phyloP scores from a whole-genome alignment of 2,797 vertebrate species.

The Merluccius polli region DNA sequence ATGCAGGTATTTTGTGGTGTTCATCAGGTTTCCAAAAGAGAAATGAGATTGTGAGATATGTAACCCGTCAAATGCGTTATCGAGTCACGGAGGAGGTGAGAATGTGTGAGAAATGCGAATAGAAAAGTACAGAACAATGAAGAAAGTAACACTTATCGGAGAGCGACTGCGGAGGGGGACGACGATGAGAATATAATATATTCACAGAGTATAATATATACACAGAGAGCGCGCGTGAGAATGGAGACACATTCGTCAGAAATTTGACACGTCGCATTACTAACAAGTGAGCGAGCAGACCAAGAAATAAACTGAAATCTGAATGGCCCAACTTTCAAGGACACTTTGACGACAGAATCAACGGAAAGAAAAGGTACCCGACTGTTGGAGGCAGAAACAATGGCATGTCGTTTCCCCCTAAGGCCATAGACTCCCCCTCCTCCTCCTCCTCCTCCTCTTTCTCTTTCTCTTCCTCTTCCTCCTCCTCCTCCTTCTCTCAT shows the following conservation, averaged over 20 bases:
- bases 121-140: background rate
- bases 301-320: background rate
- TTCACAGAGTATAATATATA: background rate
- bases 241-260: too few species aligned
- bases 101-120: background rate
- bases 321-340: background rate
- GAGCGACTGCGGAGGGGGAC: background rate
- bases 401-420: conserved; percentile 35
- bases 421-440: conserved; percentile 23
- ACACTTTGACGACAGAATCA: conserved; percentile 3
- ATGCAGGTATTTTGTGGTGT: background rate
- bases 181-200: background rate
- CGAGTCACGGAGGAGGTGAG: background rate
- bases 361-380: conserved; percentile 6
- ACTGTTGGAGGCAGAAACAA: conserved; percentile 7
- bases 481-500: conserved; percentile 31
- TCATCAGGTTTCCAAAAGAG: background rate
- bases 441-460: too few species aligned
- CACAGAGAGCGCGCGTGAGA: too few species aligned
- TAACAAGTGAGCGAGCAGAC: background rate
- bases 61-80: background rate
- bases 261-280: background rate
- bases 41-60: background rate
- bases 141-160: background rate
- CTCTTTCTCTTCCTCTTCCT: conserved; percentile 28